phyloP scores from a whole-genome alignment of 2,113 vertebrate genomes.

The Cyanoramphus novaezelandiae region DNA sequence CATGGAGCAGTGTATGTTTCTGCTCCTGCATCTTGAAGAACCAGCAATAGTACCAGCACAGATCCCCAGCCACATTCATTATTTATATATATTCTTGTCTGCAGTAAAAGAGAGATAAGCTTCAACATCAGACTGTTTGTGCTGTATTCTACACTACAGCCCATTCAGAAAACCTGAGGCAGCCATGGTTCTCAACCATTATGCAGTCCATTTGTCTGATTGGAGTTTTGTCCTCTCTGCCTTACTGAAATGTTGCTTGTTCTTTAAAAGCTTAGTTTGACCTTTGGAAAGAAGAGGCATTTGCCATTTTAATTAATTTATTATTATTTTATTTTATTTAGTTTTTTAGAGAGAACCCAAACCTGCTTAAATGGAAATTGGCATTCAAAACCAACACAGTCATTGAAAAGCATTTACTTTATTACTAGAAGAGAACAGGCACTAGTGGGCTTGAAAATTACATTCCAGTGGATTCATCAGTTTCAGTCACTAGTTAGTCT shows the following conservation, averaged over 20 bases:
- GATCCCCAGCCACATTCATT: conserved; percentile 74
- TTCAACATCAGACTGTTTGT: conserved; percentile 50
- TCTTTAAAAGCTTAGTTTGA: conserved; percentile 55
- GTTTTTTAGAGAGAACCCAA: neutral
- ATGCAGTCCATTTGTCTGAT: conserved; percentile 57
- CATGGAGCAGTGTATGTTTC: conserved; percentile 28
- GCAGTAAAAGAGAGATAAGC: conserved; percentile 70
- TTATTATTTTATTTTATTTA: neutral
- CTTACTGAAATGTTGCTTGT: conserved; percentile 39
- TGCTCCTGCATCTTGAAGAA: conserved; percentile 59
- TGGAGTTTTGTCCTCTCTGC: conserved; percentile 61
- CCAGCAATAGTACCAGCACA: conserved; percentile 42
- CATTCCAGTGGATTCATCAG: conserved; percentile 34
- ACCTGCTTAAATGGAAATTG: neutral
- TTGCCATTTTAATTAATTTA: neutral
- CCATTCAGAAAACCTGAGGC: conserved; percentile 50
- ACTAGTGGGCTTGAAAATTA: conserved; percentile 40
- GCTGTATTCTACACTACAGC: conserved; percentile 47
- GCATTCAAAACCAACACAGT: conserved; percentile 24
- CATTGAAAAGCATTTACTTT: conserved; percentile 50
- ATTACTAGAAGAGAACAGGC: conserved; percentile 15
- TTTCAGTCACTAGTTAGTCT: conserved; percentile 53
- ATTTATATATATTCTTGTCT: conserved; percentile 78
- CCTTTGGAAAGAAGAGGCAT: conserved; percentile 53
- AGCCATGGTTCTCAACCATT: conserved; percentile 42